phyloP scores from a whole-genome alignment of 2,888 invertebrate species.

The Oscheius sp. region DNA sequence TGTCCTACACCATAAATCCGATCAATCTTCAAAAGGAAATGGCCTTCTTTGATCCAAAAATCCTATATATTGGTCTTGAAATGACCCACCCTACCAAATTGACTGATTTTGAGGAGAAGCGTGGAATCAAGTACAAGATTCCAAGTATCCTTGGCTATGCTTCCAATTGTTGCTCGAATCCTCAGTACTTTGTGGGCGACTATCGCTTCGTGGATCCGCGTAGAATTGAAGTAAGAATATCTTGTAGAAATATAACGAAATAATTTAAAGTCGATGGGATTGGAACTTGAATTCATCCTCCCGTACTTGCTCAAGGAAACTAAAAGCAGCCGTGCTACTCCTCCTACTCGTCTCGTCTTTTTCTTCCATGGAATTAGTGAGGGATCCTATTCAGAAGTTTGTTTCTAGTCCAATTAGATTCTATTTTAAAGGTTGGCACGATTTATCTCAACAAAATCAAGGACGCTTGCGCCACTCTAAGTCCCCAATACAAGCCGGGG shows the following conservation, averaged over 20 bases:
- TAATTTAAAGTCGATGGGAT: slow-evolving; percentile 17
- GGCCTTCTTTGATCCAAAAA: not conserved
- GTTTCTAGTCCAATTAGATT: no score
- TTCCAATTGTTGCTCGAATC: slow-evolving; percentile 34
- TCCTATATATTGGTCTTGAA: slow-evolving; percentile 19
- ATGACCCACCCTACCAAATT: slow-evolving; percentile 12
- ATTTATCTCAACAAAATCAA: slow-evolving; percentile 6
- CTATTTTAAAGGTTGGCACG: slow-evolving; percentile 16
- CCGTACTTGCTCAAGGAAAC: not conserved
- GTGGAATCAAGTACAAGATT: not conserved
- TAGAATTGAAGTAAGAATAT: not conserved
- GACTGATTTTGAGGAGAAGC: not conserved
- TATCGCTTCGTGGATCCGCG: slow-evolving; percentile 37
- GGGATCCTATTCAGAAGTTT: slow-evolving; percentile 22
- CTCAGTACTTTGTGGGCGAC: slow-evolving; percentile 41
- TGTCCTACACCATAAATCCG: not conserved
- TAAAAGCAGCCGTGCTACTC: not conserved
- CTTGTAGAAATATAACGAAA: not conserved
- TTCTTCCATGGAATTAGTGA: slow-evolving; percentile 39
- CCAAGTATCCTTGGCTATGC: slow-evolving; percentile 40
- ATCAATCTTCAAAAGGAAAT: not conserved
- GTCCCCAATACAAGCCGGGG: not conserved
- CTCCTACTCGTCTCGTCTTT: slow-evolving; percentile 25
- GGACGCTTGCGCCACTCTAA: not conserved
- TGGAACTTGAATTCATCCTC: slow-evolving; percentile 17